These are phyloP conservation scores for Capreolus pygargus DNA, from an alignment of 2,113 vertebrate species.

Conservation along the genomic window DNA sequence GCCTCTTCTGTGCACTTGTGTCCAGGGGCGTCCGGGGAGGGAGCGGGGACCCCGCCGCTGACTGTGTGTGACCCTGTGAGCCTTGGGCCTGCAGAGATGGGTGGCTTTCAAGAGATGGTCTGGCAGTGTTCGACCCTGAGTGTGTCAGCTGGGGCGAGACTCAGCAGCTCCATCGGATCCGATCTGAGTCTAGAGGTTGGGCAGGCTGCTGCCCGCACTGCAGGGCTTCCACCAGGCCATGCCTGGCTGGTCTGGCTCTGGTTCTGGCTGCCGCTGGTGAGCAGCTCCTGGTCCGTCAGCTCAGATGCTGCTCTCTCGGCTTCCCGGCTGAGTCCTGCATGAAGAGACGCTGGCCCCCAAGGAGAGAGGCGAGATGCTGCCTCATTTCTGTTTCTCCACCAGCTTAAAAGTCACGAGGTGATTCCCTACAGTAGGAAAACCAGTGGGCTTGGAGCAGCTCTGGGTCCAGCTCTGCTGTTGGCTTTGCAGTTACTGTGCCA, in stretches of 20 bases:
- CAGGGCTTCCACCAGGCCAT: rapidly evolving
- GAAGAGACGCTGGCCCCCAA: background rate
- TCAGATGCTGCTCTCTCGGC: background rate
- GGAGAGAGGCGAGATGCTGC: rapidly evolving
- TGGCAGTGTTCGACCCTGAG: background rate
- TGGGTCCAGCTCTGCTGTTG: background rate
- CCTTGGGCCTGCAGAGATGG: background rate
- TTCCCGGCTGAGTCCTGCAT: background rate
- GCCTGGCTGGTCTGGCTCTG: background rate
- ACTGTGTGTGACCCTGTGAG: background rate
- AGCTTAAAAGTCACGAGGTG: background rate
- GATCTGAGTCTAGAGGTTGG: rapidly evolving
- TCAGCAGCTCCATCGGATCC: background rate
- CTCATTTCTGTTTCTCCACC: no score
- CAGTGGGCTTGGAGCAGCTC: background rate
- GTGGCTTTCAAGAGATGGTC: background rate
- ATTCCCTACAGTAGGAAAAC: background rate
- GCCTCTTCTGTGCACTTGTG: background rate
- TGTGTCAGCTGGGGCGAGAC: background rate
- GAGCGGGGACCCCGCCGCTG: background rate
- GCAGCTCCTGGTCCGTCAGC: background rate
- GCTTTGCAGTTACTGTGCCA: background rate
- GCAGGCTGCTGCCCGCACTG: rapidly evolving
- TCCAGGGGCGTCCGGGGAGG: background rate
- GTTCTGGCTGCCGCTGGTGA: background rate